These are phyloP conservation scores for Nothobranchius kuhntae DNA, from an alignment of 2,113 vertebrate genomes.

Conservation along the genomic window DNA sequence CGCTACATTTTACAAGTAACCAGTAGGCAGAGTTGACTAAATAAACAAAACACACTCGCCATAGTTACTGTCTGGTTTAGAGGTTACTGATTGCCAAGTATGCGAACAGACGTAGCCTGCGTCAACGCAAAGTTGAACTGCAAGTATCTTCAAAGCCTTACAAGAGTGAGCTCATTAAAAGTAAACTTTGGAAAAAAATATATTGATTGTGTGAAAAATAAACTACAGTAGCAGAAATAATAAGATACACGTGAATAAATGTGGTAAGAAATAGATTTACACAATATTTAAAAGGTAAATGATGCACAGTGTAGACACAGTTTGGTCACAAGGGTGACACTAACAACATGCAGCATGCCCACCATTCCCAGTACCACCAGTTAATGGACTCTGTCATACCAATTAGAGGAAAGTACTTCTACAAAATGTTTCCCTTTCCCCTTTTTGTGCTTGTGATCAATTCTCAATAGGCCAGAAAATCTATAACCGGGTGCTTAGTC, in stretches of 20 bases:
- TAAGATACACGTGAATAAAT: no score
- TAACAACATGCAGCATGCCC: constrained; percentile 10
- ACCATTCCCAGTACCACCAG: constrained; percentile 4
- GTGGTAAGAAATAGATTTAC: background rate
- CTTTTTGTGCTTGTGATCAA: constrained; percentile 39
- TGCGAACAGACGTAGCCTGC: no score
- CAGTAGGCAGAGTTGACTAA: no score
- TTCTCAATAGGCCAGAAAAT: constrained; percentile 51
- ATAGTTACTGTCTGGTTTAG: no score
- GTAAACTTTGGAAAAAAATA: background rate
- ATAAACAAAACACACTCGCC: no score
- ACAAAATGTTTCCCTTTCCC: constrained; percentile 47
- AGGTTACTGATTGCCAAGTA: no score
- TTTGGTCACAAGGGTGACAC: constrained; percentile 11
- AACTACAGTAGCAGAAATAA: background rate
- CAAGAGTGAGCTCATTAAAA: background rate
- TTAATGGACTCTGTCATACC: constrained; percentile 29
- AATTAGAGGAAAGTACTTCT: constrained; percentile 33
- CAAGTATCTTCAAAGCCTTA: no score
- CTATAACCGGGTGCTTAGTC: constrained; percentile 35
- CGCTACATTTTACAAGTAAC: no score
- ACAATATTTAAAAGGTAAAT: background rate
- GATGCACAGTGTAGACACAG: constrained; percentile 7
- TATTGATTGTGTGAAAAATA: background rate
- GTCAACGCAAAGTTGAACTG: no score